These are phyloP conservation scores for Falcunculus frontatus DNA, from an alignment of 2,113 vertebrate species.

Conservation along the genomic window DNA sequence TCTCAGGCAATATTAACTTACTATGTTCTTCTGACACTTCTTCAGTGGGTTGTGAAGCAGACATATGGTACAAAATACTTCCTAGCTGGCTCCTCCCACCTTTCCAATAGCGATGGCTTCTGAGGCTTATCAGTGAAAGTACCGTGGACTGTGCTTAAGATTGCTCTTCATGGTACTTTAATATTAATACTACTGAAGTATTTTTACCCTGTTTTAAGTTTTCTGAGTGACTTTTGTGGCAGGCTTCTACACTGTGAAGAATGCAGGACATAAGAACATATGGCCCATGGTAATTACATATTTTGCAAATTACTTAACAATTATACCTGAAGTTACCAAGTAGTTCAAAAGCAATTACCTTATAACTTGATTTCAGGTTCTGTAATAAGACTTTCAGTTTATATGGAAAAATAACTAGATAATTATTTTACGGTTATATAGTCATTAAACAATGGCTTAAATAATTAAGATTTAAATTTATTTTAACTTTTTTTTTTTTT, in stretches of 20 bases:
- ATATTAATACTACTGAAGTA: not conserved
- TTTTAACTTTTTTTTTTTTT: not conserved
- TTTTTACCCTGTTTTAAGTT: not conserved
- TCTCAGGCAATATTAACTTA: constrained; percentile 62
- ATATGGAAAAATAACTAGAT: constrained; percentile 6
- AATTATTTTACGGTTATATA: constrained; percentile 35
- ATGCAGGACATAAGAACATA: not conserved
- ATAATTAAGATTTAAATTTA: not conserved
- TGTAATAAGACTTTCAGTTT: constrained; percentile 5
- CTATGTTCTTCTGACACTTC: constrained; percentile 47
- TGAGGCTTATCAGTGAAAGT: not conserved
- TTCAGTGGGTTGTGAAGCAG: constrained; percentile 35
- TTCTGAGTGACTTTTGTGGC: not conserved
- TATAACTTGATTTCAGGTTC: not conserved
- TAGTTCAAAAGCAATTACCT: constrained; percentile 49
- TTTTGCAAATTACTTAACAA: constrained; percentile 49
- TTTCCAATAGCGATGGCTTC: not conserved
- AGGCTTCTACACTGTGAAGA: not conserved
- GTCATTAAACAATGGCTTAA: not conserved
- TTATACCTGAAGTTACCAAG: constrained; percentile 39
- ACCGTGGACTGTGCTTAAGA: not conserved
- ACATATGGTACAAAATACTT: constrained; percentile 34
- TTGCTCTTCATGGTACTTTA: not conserved
- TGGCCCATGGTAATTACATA: constrained; percentile 21
- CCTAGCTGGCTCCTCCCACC: constrained; percentile 16